phyloP scores from a whole-genome alignment of 2,888 invertebrate species.

The Sarcophaga variegata region DNA sequence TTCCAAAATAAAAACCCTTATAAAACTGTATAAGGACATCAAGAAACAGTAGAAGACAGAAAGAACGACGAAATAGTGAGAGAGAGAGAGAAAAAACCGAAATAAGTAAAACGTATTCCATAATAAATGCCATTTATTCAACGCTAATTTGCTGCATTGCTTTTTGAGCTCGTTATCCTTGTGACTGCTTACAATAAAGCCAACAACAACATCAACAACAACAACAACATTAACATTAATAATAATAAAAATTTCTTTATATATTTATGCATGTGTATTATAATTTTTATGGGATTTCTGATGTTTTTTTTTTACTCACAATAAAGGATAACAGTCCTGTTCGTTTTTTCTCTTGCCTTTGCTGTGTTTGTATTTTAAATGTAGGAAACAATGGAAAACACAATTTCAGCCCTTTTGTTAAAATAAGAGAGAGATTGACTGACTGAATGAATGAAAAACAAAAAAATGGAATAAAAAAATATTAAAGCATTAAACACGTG shows the following conservation, averaged over 20 bases:
- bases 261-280: constrained; percentile 21
- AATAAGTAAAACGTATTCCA: constrained; percentile 6
- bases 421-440: background rate
- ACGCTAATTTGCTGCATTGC: constrained; percentile 72
- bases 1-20: background rate
- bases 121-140: constrained; percentile 53
- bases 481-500: constrained; percentile 56
- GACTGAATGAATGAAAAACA: background rate
- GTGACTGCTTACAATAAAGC: constrained; percentile 45
- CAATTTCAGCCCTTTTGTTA: constrained; percentile 43
- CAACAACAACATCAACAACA: constrained; percentile 1
- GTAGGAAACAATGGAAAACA: constrained; percentile 40
- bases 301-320: background rate
- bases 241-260: constrained; percentile 25
- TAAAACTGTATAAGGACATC: background rate
- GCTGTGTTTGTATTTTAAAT: constrained; percentile 6
- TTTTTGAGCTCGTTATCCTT: constrained; percentile 72
- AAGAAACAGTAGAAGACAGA: background rate
- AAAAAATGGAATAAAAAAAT: background rate
- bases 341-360: background rate
- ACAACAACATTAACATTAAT: constrained; percentile 34
- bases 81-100: background rate
- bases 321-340: constrained; percentile 18
- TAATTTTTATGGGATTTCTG: constrained; percentile 55
- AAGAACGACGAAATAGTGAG: background rate